A percentile compares a stretch with the other conserved stretches of the same genome.
Evolutionary conservation across 2,797 vertebrate genomes (phyloP).

Genomic region (Mus spretus): DNA sequence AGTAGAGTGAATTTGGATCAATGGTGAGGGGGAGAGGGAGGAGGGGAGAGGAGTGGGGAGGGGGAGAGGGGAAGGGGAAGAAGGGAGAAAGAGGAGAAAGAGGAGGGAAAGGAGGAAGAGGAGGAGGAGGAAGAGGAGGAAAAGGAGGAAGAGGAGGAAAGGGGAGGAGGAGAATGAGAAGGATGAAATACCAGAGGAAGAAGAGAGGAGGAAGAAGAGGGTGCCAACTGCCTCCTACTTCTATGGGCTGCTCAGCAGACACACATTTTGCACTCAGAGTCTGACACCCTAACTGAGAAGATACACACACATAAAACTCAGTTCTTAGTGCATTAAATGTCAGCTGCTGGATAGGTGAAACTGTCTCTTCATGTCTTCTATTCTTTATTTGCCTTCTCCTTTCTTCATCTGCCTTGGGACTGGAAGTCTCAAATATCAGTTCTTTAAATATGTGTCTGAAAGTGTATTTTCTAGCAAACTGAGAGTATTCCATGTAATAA

Average conservation of each 20-base stretch:
- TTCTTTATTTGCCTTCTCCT: neutral
- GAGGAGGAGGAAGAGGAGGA: neutral
- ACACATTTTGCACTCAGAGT: neutral
- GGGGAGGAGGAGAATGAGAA: neutral
- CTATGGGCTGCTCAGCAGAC: neutral
- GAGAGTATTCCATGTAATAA: neutral
- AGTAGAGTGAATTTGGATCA: neutral
- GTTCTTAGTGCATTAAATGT: neutral
- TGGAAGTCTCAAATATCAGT: neutral
- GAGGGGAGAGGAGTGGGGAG: neutral
- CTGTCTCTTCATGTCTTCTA: neutral
- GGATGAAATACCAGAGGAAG: neutral
- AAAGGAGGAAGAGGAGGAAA: too few species aligned
- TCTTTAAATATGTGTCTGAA: neutral
- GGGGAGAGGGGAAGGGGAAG: too few species aligned
- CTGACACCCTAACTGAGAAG: neutral
- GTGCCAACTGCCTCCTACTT: neutral
- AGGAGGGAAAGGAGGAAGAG: neutral
- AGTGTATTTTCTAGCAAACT: slow-evolving; percentile 14
- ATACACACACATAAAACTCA: neutral
- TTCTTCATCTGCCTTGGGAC: neutral
- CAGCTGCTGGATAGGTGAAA: neutral
- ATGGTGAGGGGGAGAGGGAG: neutral
- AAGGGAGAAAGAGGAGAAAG: neutral
- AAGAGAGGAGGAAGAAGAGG: neutral